Evolutionary conservation across 2,888 invertebrate species (phyloP).

Genomic region (Habroteleia sp.): DNA sequence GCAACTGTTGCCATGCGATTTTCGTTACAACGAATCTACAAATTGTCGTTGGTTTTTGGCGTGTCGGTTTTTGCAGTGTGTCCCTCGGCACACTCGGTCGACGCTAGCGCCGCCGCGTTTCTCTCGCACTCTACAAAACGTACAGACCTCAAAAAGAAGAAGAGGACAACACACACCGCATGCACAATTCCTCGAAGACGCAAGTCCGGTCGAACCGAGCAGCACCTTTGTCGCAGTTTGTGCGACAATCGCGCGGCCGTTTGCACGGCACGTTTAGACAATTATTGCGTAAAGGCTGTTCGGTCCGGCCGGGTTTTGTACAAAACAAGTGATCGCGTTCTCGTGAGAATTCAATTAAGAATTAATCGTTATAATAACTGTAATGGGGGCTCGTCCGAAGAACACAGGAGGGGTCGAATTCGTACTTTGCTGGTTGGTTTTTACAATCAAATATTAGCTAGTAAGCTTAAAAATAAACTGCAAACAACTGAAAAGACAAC

Average conservation of each 20-base stretch:
- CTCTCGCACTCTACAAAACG: slow-evolving; percentile 63
- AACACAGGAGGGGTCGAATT: not conserved
- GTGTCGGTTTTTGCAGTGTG: slow-evolving; percentile 35
- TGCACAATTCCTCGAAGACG: slow-evolving; percentile 66
- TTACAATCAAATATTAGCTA: slow-evolving; percentile 68
- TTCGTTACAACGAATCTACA: slow-evolving; percentile 41
- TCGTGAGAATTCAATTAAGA: no score
- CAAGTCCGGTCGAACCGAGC: slow-evolving; percentile 6
- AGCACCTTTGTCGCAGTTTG: slow-evolving; percentile 1
- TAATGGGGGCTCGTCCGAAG: not conserved
- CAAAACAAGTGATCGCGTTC: not conserved
- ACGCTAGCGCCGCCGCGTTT: slow-evolving; percentile 55
- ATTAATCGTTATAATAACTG: not conserved
- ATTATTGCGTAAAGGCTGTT: slow-evolving; percentile 1
- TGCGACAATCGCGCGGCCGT: not conserved
- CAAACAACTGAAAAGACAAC: slow-evolving; percentile 61
- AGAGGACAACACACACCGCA: slow-evolving; percentile 68
- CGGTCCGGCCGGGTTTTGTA: not conserved
- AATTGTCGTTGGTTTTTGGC: slow-evolving; percentile 38
- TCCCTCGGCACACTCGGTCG: slow-evolving; percentile 50
- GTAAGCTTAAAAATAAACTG: slow-evolving; percentile 70
- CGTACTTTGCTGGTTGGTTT: no score
- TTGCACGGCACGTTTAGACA: not conserved
- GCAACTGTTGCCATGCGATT: slow-evolving; percentile 44
- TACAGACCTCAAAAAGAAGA: slow-evolving; percentile 52